Evolutionary conservation across 2,888 invertebrate genomes (phyloP).

Genomic region (Synergus gifuensis): DNA sequence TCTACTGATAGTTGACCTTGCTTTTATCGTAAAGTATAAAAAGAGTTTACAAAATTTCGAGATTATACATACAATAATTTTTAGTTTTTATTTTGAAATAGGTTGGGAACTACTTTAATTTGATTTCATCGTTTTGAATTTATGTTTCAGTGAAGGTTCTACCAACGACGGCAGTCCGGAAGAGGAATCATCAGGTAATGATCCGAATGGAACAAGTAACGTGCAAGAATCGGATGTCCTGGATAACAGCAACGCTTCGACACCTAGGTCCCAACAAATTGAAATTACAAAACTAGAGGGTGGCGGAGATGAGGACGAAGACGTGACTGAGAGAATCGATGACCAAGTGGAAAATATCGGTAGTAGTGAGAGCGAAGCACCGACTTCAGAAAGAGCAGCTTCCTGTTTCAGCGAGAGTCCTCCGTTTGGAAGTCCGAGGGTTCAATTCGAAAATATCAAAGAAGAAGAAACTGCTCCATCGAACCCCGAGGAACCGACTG

Average conservation of each 20-base stretch:
- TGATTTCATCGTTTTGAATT: conserved; percentile 17
- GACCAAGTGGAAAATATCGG: conserved; percentile 55
- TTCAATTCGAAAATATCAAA: conserved; percentile 73
- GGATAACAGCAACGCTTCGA: conserved; percentile 65
- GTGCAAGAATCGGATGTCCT: conserved; percentile 59
- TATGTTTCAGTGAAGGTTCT: conserved; percentile 72
- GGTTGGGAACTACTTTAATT: background rate
- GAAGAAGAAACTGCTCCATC: conserved; percentile 66
- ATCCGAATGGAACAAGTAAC: conserved; percentile 45
- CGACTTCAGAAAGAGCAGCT: conserved; percentile 74
- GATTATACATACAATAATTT: too few species aligned
- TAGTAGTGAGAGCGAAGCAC: conserved; percentile 72
- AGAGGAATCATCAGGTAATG: conserved; percentile 64
- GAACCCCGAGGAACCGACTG: conserved; percentile 58
- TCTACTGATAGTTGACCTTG: too few species aligned
- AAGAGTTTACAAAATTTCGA: too few species aligned
- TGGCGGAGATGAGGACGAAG: conserved; percentile 58
- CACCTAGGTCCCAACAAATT: conserved; percentile 44
- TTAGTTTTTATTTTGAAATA: too few species aligned
- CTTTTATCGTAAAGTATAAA: too few species aligned
- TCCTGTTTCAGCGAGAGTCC: conserved; percentile 69
- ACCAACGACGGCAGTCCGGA: conserved; percentile 69
- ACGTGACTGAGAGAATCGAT: conserved; percentile 58
- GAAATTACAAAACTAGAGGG: conserved; percentile 54
- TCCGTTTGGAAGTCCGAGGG: conserved; percentile 69